These are phyloP conservation scores for Rhagoletis pomonella DNA, from an alignment of 1,140 invertebrate genomes.

Conservation along the genomic window DNA sequence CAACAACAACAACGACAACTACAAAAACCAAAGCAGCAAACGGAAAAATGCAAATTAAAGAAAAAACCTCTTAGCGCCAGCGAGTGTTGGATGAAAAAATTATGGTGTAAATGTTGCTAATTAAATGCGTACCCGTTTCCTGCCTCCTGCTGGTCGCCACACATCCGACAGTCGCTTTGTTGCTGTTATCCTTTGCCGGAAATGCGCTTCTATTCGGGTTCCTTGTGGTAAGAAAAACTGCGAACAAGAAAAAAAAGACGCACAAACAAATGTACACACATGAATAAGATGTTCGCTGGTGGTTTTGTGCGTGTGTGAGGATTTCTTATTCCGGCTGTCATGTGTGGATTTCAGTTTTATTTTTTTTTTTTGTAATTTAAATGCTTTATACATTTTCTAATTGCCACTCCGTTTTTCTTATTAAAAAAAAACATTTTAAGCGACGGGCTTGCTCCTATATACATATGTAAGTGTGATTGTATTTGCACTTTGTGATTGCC, in stretches of 20 bases:
- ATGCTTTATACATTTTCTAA: too few species aligned
- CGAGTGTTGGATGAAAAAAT: constrained; percentile 28
- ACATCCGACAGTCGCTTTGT: background rate
- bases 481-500: too few species aligned
- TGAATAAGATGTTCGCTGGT: background rate
- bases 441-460: too few species aligned
- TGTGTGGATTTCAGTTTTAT: too few species aligned
- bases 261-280: background rate
- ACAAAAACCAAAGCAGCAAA: background rate
- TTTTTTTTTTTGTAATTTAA: too few species aligned
- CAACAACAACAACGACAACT: background rate
- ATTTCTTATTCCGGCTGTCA: too few species aligned
- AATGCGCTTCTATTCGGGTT: too few species aligned
- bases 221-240: too few species aligned
- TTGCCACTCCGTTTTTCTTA: too few species aligned
- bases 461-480: too few species aligned
- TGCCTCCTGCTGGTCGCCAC: background rate
- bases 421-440: too few species aligned
- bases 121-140: constrained; percentile 48
- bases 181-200: background rate
- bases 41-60: background rate
- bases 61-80: background rate
- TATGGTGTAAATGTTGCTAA: constrained; percentile 46
- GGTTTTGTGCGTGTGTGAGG: background rate
- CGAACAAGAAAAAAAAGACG: too few species aligned